Base-by-base conservation (phyloP, 1,140 invertebrate species). In the Pseudomyrmex dendroicus region DNA sequence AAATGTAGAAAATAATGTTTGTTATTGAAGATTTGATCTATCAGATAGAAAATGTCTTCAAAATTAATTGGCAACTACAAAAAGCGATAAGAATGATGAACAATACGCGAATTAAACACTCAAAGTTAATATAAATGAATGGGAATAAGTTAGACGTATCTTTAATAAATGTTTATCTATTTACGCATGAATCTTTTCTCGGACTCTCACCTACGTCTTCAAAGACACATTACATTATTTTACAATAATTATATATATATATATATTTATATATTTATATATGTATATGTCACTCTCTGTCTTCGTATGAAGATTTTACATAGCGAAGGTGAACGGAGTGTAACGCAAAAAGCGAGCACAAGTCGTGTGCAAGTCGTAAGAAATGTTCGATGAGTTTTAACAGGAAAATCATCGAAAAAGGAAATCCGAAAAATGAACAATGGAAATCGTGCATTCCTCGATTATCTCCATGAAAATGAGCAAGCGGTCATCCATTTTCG, bases 131-230 rank as follows among this genome's bases (percentile, higher is more conserved):
- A 35, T 35, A 35, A 35, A 35, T 35, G 90, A 92, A 83, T 92
- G 84, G 91, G 91, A 92, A 89, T 90, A 92, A 92, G 91, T 90
- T 88, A 91, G 83, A 92, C 91, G 89, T 90, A 89, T 86, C 82
- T 90, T 90, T 90, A 89, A 90, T 90, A 90, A 92, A 92, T 80
- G 76, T 80, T 91, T 89, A 90, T 88, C 89, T 91, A 91, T 92
- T 91, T 89, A 86, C 85, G 89, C 84, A 74, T 89, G 90, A 89
- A 80, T 83, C 84, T 89, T 86, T 76, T 86, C 84, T 84, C 68
- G 86, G 86, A 84, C 86, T 84, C 73, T 87, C 83, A 77, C 62
- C 84, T 86, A 84, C 74, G 63, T 82, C 86, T 83, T 82, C 56
- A 48, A 66, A 88, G 86, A 90, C 70, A 90, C 83, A 86, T 85